Percentiles rank a stretch among this genome's conserved stretches.
Evolutionary conservation across 2,113 vertebrate genomes (phyloP).

Genomic region (Neolamprologus kungweensis): DNA sequence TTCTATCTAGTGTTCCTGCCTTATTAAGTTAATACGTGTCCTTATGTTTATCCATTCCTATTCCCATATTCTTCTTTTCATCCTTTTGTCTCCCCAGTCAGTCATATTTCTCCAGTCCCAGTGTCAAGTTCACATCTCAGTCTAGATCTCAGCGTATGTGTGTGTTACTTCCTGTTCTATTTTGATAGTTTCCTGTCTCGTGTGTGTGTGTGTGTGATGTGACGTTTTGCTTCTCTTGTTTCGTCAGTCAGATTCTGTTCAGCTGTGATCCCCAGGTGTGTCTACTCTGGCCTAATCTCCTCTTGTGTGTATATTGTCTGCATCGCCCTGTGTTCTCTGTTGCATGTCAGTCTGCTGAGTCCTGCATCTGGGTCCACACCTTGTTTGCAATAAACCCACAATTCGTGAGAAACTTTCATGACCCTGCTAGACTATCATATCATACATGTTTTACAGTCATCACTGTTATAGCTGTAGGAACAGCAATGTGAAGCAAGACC

Average conservation of each 20-base stretch:
- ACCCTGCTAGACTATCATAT: background rate
- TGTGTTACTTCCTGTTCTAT: background rate
- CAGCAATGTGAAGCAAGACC: background rate
- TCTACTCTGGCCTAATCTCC: background rate
- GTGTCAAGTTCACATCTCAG: background rate
- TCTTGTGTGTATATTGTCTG: background rate
- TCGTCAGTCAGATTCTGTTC: background rate
- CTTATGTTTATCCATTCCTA: background rate
- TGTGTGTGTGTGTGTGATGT: background rate
- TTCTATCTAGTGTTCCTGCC: background rate
- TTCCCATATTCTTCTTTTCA: background rate
- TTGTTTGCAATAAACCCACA: background rate
- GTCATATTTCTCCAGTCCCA: background rate
- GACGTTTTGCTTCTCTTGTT: background rate
- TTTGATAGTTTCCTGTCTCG: background rate
- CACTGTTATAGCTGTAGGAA: background rate
- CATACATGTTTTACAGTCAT: background rate
- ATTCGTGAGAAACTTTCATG: background rate
- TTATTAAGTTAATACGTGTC: background rate
- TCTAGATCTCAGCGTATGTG: background rate
- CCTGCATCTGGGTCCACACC: background rate
- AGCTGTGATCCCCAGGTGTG: background rate
- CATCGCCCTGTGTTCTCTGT: background rate
- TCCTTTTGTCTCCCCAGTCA: background rate
- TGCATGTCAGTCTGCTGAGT: background rate